Evolutionary conservation across 2,113 vertebrate species (phyloP).

Genomic region (Cinclus cinclus): DNA sequence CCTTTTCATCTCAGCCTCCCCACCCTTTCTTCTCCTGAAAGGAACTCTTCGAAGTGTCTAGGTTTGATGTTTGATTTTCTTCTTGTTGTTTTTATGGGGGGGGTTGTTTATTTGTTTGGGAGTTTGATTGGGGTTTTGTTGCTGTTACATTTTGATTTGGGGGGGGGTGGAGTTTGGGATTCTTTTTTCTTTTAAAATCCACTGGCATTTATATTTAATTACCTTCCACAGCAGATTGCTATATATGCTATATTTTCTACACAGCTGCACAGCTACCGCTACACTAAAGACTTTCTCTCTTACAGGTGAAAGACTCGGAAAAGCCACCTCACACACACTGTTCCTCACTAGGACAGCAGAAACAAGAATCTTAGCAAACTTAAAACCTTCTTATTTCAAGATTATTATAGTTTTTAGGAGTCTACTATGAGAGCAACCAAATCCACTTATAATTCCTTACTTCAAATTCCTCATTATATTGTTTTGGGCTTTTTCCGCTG

Average conservation of each 20-base stretch:
- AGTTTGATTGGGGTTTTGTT: not conserved
- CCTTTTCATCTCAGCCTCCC: not conserved
- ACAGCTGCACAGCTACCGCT: not conserved
- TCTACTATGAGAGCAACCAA: not conserved
- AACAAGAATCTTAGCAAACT: not conserved
- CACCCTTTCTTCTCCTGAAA: not conserved
- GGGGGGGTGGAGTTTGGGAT: not conserved
- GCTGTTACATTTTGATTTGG: not conserved
- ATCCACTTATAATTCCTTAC: not conserved
- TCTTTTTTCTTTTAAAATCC: not conserved
- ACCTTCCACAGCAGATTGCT: not conserved
- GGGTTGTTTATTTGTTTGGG: not conserved
- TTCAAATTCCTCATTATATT: not conserved
- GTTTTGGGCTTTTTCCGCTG: not conserved
- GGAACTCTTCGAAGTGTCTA: not conserved
- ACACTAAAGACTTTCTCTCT: not conserved
- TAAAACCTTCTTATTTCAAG: not conserved
- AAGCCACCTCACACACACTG: fast-evolving
- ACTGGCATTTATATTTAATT: not conserved
- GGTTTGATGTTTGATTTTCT: not conserved
- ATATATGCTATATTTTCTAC: not conserved
- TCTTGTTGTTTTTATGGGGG: not conserved
- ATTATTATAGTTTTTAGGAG: not conserved
- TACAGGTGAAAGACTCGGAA: not conserved
- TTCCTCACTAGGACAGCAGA: not conserved